phyloP scores from a whole-genome alignment of 2,888 invertebrate species.

The Caenorhabditis zanzibari region DNA sequence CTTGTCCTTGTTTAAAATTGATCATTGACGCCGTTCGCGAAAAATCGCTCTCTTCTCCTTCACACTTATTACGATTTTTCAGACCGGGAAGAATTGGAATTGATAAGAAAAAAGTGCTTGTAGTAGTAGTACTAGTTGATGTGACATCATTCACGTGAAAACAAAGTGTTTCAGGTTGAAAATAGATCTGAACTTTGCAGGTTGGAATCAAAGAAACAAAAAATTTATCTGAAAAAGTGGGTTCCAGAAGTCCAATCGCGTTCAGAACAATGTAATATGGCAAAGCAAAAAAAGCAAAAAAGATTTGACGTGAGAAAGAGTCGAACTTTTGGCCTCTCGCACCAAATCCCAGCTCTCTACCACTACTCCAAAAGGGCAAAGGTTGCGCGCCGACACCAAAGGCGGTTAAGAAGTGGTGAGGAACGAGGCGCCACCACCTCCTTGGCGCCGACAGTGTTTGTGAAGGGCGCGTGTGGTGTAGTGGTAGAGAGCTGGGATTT shows the following conservation, averaged over 20 bases:
- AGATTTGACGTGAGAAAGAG: background rate
- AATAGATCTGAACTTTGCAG: background rate
- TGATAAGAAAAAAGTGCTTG: slow-evolving; percentile 13
- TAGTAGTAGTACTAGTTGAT: slow-evolving; percentile 17
- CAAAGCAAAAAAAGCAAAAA: background rate
- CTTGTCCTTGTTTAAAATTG: slow-evolving; percentile 5
- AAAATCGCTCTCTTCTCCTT: background rate
- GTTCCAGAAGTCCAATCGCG: background rate
- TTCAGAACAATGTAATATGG: background rate
- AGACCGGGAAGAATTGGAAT: slow-evolving; percentile 10
- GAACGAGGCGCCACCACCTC: too few species aligned
- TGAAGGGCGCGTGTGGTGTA: too few species aligned
- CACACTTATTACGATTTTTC: background rate
- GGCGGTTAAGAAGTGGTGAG: too few species aligned
- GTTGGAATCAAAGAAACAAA: slow-evolving; percentile 2
- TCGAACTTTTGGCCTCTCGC: background rate
- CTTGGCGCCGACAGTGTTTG: too few species aligned
- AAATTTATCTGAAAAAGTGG: background rate
- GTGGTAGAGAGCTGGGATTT: background rate
- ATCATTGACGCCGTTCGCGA: slow-evolving; percentile 59
- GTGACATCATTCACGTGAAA: slow-evolving; percentile 33
- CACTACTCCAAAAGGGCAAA: background rate
- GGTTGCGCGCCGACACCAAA: too few species aligned
- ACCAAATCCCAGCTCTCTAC: background rate
- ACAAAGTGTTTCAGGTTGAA: background rate